Conservation (phyloP, 30 jellyfish, hydroid and myxozoan genomes). For the Hydractinia symbiolongicarpus region DNA sequence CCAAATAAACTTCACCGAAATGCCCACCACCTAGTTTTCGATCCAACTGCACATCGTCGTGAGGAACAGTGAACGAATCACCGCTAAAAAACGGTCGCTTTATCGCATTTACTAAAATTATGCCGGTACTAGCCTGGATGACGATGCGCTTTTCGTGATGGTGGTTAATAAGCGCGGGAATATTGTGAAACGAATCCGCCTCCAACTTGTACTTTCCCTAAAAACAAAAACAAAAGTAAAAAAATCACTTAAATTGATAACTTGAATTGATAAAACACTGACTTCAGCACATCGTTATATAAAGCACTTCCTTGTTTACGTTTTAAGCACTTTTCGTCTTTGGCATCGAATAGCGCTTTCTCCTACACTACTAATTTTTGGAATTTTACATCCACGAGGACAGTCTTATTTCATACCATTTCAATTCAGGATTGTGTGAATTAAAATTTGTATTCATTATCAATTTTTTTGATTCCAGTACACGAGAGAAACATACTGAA, state of each 20-base stretch:
- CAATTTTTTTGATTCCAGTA: no score
- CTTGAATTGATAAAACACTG: no score
- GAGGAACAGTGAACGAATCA: slow-evolving; percentile 48
- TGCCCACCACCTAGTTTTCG: slow-evolving; percentile 77
- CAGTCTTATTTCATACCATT: no score
- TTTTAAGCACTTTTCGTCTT: no score
- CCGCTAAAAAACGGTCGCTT: slow-evolving; percentile 58
- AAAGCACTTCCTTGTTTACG: no score
- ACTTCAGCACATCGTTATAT: no score
- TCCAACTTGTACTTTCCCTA: slow-evolving; percentile 78
- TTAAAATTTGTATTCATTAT: no score
- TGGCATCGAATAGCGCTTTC: no score
- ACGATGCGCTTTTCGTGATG: slow-evolving; percentile 61
- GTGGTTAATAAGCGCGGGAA: slow-evolving; percentile 44
- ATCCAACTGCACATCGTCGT: slow-evolving; percentile 53
- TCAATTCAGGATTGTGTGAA: no score
- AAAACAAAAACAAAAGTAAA: slow-evolving; percentile 17
- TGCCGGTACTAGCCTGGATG: slow-evolving; percentile 41
- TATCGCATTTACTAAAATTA: slow-evolving; percentile 54
- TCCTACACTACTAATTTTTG: no score
- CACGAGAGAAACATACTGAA: no score
- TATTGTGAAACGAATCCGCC: slow-evolving; percentile 45
- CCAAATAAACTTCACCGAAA: slow-evolving; percentile 76
- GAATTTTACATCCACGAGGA: no score
- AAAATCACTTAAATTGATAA: background rate